phyloP scores from a whole-genome alignment of 2,888 invertebrate species.

The Theodoxus fluviatilis region DNA sequence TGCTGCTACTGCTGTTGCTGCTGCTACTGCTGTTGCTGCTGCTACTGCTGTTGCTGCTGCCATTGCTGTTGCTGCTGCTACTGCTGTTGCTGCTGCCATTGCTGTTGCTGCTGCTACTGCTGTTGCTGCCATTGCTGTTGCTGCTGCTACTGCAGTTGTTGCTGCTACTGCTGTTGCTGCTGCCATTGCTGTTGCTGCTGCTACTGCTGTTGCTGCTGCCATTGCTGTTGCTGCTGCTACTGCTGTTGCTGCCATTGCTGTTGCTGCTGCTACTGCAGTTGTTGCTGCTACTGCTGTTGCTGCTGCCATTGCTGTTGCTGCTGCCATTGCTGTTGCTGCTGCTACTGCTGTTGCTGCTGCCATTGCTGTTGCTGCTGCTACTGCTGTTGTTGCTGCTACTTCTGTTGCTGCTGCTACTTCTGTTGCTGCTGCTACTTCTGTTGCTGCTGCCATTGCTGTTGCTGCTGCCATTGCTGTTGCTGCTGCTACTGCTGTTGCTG shows the following conservation, averaged over 20 bases:
- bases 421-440: not conserved
- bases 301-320: slow-evolving; percentile 22
- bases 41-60: slow-evolving; percentile 23
- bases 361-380: not conserved
- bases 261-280: slow-evolving; percentile 16
- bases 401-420: not conserved
- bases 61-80: slow-evolving; percentile 21
- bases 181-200: not conserved
- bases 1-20: slow-evolving; percentile 1
- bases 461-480: not conserved
- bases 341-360: not conserved
- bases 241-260: not conserved
- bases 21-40: slow-evolving; percentile 18
- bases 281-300: slow-evolving; percentile 22
- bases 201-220: not conserved
- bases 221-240: not conserved
- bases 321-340: slow-evolving; percentile 15
- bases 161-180: not conserved
- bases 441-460: not conserved
- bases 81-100: slow-evolving; percentile 23
- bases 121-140: slow-evolving; percentile 5
- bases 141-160: slow-evolving; percentile 22
- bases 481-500: not conserved
- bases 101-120: slow-evolving; percentile 18
- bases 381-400: not conserved